Percentiles rank a stretch among this genome's conserved stretches.
phyloP scores from a whole-genome alignment of 2,888 invertebrate genomes.

The Drosophila anomalata region DNA sequence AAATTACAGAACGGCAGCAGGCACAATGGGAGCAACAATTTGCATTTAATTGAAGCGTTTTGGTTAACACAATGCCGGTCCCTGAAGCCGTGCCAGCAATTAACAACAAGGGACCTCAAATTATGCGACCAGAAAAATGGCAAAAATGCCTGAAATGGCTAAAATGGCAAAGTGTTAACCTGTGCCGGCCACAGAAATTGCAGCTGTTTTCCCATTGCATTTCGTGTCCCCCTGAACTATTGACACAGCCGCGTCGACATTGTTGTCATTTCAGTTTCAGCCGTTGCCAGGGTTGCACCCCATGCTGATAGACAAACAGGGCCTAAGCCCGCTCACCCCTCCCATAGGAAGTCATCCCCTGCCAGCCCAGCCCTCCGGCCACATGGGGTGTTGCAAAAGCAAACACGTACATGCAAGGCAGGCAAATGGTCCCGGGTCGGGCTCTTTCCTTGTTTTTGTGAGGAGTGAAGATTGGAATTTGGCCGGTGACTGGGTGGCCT shows the following conservation, averaged over 20 bases:
- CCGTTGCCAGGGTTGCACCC: slow-evolving; percentile 23
- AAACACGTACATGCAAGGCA: slow-evolving; percentile 46
- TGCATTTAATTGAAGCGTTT: slow-evolving; percentile 34
- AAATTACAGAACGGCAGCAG: slow-evolving; percentile 51
- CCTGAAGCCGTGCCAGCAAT: slow-evolving; percentile 13
- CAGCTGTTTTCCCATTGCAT: slow-evolving; percentile 24
- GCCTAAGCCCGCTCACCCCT: neutral
- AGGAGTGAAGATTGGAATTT: slow-evolving; percentile 2
- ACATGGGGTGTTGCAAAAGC: slow-evolving; percentile 7
- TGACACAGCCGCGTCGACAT: slow-evolving; percentile 55
- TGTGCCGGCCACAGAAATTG: slow-evolving; percentile 18
- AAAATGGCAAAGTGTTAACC: slow-evolving; percentile 46
- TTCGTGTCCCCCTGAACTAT: slow-evolving; percentile 35
- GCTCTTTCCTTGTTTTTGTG: neutral
- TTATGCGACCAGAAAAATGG: slow-evolving; percentile 41
- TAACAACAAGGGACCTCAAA: slow-evolving; percentile 24
- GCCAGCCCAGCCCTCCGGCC: neutral
- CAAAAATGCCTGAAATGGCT: slow-evolving; percentile 6
- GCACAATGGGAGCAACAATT: slow-evolving; percentile 36
- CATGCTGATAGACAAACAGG: slow-evolving; percentile 41
- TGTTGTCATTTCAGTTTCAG: slow-evolving; percentile 28
- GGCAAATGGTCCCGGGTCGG: slow-evolving; percentile 26
- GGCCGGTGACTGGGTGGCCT: neutral
- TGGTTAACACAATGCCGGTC: slow-evolving; percentile 21
- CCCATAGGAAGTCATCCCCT: no score